phyloP scores from a whole-genome alignment of 2,113 vertebrate species.

The Jacana jacana region DNA sequence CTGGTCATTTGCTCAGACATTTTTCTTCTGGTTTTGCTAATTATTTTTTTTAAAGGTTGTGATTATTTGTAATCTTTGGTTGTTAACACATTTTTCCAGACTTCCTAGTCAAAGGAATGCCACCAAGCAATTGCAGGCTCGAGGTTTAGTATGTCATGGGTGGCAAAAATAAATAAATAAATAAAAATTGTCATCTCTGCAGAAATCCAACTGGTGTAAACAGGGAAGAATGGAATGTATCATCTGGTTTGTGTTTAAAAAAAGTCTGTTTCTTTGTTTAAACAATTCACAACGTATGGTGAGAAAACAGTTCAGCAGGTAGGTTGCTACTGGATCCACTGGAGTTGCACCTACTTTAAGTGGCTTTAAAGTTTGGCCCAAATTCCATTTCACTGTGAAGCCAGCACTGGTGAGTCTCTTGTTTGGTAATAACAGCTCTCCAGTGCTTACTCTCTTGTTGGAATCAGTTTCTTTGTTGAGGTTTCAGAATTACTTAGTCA shows the following conservation, averaged over 20 bases:
- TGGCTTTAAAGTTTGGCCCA: neutral
- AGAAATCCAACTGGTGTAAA: neutral
- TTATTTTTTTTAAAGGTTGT: neutral
- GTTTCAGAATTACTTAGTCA: constrained; percentile 13
- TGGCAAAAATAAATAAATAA: neutral
- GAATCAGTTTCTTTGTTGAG: neutral
- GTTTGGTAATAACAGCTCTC: neutral
- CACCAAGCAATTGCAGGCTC: neutral
- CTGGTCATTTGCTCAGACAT: neutral
- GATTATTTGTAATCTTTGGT: neutral
- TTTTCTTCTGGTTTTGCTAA: neutral
- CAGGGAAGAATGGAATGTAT: neutral
- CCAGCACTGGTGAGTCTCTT: neutral
- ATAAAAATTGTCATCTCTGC: neutral
- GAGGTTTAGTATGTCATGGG: neutral
- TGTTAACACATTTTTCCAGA: neutral
- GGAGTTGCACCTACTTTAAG: neutral
- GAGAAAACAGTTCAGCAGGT: neutral
- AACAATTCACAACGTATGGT: neutral
- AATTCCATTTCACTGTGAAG: neutral
- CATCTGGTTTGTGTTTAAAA: no score
- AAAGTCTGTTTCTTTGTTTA: no score
- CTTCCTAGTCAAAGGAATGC: neutral
- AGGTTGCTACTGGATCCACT: neutral
- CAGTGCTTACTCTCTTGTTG: neutral